Evolutionary conservation across 2,888 invertebrate species (phyloP), one percentile per base, ranked within the genome.

Genomic region (Hyalella azteca): DNA sequence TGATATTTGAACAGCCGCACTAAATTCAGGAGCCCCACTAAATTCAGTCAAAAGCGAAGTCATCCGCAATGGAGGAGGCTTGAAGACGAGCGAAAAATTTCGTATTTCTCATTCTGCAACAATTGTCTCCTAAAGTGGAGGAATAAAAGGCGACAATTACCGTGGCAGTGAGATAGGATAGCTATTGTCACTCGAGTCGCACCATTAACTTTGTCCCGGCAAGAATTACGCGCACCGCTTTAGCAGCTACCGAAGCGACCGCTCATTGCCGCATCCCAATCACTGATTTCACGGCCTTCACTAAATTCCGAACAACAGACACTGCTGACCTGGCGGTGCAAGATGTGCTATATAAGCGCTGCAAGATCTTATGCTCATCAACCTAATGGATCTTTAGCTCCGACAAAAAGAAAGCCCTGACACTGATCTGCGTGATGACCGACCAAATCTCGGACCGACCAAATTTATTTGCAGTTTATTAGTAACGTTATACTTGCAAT

Each of bases 91-190:
- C 54, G 54, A 22, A 54, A 54, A 54, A 54, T 54, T 54, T 54
- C 54, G 26, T 54, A 54, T 54, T 54, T 54, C 54, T 54, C 54
- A 54, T 54, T 22, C 54, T 36, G 66, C 66, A 66, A 66, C 66
- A 66, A 66, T 66, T 66, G 66, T 29, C 66, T 66, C 66, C n/a
- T 66, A 66, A 66, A 66, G 36, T 54, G 54, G 29, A 32, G 36
- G n/a, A 66, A 66, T 66, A 66, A 66, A 66, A 66, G 36, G 66
- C 66, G 66, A 36, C 66, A 66, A 66, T 66, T 66, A 66, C 66
- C 36, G n/a, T 36, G 66, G 36, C 36, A 29, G 66, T 66, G 66
- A 66, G 66, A 66, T 76, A 76, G 36, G 76, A 32, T 48, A 29
- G 32, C 48, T 29, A 49, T 48, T 49, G 32, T 76, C 76, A 36